These are phyloP conservation scores for Dolichallabes microphthalmus DNA, from an alignment of 2,113 vertebrate species.

Conservation along the genomic window DNA sequence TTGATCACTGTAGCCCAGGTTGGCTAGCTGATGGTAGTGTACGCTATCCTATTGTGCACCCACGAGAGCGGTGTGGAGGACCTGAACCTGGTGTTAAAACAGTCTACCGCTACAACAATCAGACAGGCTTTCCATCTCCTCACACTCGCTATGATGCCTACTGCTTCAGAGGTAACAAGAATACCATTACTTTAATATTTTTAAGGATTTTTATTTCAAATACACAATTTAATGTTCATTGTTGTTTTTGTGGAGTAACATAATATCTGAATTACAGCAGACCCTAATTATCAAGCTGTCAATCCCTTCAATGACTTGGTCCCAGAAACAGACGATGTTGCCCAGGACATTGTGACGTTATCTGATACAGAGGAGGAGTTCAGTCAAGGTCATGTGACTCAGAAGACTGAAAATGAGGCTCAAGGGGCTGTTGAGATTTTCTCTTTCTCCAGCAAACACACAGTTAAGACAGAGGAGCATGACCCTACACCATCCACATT, in stretches of 20 bases:
- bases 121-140: constrained; percentile 87
- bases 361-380: constrained; percentile 77
- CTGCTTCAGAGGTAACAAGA: constrained; percentile 83
- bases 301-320: constrained; percentile 61
- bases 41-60: constrained; percentile 87
- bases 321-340: constrained; percentile 71
- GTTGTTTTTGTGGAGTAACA: constrained; percentile 5
- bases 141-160: constrained; percentile 81
- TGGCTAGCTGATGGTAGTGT: constrained; percentile 92
- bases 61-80: constrained; percentile 85
- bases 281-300: constrained; percentile 65
- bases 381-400: constrained; percentile 59
- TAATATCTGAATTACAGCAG: constrained; percentile 52
- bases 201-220: not conserved
- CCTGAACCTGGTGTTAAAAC: constrained; percentile 85
- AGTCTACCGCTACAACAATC: constrained; percentile 86
- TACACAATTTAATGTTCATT: not conserved
- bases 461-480: constrained; percentile 23
- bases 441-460: constrained; percentile 53
- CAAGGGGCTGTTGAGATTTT: constrained; percentile 77
- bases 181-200: not conserved
- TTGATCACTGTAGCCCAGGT: constrained; percentile 88
- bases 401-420: constrained; percentile 71
- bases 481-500: constrained; percentile 19
- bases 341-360: constrained; percentile 76